Percentiles rank a stretch among this genome's conserved stretches.
Evolutionary conservation across 2,888 invertebrate genomes (phyloP).

Genomic region (Eudiplozoon nipponicum): DNA sequence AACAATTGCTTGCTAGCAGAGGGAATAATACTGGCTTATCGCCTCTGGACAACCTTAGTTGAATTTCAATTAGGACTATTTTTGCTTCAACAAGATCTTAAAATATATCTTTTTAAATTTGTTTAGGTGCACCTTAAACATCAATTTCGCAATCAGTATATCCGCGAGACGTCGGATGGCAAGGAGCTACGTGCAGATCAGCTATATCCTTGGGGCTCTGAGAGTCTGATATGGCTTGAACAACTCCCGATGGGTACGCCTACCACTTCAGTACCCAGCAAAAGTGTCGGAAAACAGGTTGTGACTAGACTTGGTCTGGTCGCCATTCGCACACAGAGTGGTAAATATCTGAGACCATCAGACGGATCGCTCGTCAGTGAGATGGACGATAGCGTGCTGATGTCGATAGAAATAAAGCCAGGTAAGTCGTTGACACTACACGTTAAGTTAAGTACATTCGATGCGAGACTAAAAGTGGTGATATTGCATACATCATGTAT

Average conservation of each 20-base stretch:
- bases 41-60: too few species aligned
- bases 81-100: background rate
- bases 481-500: too few species aligned
- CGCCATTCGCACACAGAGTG: background rate
- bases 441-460: background rate
- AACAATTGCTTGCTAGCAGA: too few species aligned
- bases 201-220: background rate
- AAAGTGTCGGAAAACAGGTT: background rate
- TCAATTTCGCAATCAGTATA: background rate
- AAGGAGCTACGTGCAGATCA: constrained; percentile 1
- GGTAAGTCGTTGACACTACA: background rate
- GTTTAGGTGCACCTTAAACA: constrained; percentile 1
- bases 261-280: background rate
- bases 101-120: background rate
- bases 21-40: too few species aligned
- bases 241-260: background rate
- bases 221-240: background rate
- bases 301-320: too few species aligned
- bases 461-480: background rate
- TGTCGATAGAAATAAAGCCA: background rate
- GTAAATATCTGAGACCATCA: background rate
- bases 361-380: background rate
- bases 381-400: background rate
- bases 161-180: background rate
- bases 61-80: background rate